Evolutionary conservation across 2,888 invertebrate genomes (phyloP), one percentile per base, ranked within the genome.

Genomic region (Gortyna flavago): DNA sequence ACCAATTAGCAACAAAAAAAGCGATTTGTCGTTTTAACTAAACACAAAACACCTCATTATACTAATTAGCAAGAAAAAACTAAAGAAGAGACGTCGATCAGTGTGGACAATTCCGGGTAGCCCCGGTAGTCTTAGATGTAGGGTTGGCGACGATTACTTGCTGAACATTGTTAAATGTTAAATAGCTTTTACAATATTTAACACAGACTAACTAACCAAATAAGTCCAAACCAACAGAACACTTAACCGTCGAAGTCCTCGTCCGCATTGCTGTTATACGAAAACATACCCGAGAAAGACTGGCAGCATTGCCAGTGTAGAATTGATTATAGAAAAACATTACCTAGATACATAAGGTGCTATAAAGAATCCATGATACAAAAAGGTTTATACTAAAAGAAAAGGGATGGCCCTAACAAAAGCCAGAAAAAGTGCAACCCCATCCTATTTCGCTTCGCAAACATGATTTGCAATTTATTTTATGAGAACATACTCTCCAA

Each of bases 11-110:
- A 81, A 84, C 84, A 88, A 91, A 89, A 89, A 86, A 83, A 79
- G 85, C 74, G 75, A 85, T 85, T 86, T 84, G 81, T 87, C 79
- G 75, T 73, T 78, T 79, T 80, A 85, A 80, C 86, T 81, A 84
- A 87, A 81, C 81, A 88, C 84, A 88, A 85, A 87, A 88, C 93
- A 93, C 92, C 95, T 96, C 95, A 96, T 96, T 96, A 96, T 88
- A 94, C 94, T 96, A 96, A 96, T 96, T 96, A 96, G 94, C 87
- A 79, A 88, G 88, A 92, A 94, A 95, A 95, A 95, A 93, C 90
- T 90, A 91, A 90, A 91, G 89, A 89, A 90, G 90, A 92, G 81
- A 92, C 91, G 92, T 93, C 92, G 92, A 93, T 93, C 92, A 92
- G 91, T 87, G 90, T 83, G 87, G 81, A 87, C 93, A 91, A 93